phyloP scores from a whole-genome alignment of 2,113 vertebrate species.

The Tragelaphus scriptus region DNA sequence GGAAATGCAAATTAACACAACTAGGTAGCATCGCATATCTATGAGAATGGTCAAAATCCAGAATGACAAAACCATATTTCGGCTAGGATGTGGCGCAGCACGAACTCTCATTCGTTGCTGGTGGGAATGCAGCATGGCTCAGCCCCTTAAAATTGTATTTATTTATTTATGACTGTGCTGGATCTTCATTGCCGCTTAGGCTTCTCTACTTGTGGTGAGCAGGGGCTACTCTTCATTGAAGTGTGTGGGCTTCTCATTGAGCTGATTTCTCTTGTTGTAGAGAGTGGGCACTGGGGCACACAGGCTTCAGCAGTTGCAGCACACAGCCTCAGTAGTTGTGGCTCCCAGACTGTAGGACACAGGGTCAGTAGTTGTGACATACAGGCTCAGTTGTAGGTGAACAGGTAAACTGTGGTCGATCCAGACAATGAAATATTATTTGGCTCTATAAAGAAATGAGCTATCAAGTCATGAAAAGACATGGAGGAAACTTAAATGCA shows the following conservation, averaged over 20 bases:
- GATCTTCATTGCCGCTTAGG: neutral
- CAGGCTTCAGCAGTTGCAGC: neutral
- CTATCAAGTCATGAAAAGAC: neutral
- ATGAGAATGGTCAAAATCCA: neutral
- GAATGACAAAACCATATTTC: rapidly evolving
- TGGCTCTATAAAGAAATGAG: neutral
- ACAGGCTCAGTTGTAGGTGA: neutral
- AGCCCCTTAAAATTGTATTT: neutral
- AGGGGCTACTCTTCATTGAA: neutral
- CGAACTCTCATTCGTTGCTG: no score
- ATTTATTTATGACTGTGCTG: neutral
- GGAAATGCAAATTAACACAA: neutral
- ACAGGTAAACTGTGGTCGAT: neutral
- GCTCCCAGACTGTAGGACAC: neutral
- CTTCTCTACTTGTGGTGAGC: neutral
- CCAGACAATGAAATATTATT: neutral
- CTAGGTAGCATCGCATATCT: no score
- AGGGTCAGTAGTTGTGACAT: neutral
- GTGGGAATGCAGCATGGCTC: neutral
- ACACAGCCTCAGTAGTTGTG: neutral
- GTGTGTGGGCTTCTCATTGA: neutral
- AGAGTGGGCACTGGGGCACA: neutral
- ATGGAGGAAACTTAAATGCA: neutral
- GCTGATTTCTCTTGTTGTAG: rapidly evolving
- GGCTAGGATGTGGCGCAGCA: rapidly evolving